Evolutionary conservation across 2,113 vertebrate genomes (phyloP).

Genomic region (Sterrhoptilus dennistouni): DNA sequence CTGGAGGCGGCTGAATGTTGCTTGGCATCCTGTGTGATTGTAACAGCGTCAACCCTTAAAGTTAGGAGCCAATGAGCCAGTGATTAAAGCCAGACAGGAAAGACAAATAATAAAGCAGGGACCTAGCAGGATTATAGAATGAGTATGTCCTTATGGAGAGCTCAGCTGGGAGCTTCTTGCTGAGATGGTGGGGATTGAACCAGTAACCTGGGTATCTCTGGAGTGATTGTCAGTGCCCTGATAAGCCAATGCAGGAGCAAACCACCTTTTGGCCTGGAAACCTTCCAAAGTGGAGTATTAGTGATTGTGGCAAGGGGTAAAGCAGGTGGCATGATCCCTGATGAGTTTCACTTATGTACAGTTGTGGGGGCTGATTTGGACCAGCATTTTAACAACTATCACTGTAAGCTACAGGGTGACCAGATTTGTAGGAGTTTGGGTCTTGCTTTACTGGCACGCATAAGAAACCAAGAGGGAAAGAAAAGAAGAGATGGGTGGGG

Average conservation of each 20-base stretch:
- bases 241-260: not conserved
- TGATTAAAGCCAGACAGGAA: not conserved
- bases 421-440: not conserved
- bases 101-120: not conserved
- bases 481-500: not conserved
- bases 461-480: not conserved
- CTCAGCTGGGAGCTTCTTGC: not conserved
- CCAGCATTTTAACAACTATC: not conserved
- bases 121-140: not conserved
- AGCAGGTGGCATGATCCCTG: fast-evolving
- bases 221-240: not conserved
- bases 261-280: not conserved
- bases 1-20: not conserved
- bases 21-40: not conserved
- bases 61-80: not conserved
- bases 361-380: not conserved
- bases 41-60: not conserved
- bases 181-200: not conserved
- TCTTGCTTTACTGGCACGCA: not conserved
- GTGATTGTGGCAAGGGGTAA: not conserved
- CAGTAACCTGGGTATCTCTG: not conserved
- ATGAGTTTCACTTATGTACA: fast-evolving
- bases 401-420: not conserved
- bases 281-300: not conserved
- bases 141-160: not conserved